Conservation (phyloP, 2,113 vertebrate species). For the Etheostoma spectabile region DNA sequence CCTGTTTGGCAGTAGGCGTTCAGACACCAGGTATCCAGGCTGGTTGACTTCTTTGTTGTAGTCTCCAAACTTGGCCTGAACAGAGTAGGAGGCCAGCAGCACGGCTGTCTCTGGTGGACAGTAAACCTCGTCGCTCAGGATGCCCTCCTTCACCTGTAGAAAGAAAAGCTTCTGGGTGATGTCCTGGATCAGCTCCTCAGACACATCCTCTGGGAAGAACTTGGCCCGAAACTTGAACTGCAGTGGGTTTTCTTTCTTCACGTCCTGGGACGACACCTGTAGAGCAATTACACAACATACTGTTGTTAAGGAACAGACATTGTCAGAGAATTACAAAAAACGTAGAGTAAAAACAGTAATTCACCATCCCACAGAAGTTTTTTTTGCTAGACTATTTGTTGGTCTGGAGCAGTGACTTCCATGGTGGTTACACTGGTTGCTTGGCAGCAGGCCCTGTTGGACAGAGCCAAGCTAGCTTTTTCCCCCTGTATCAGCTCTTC, state of each 20-base stretch:
- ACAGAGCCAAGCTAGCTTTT: not conserved
- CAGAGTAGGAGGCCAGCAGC: constrained; percentile 94
- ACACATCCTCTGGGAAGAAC: constrained; percentile 95
- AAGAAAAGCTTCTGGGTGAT: constrained; percentile 98
- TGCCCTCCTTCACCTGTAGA: constrained; percentile 94
- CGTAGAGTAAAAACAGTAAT: too few species aligned
- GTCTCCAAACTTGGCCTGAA: constrained; percentile 97
- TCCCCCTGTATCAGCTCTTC: not conserved
- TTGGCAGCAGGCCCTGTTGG: not conserved
- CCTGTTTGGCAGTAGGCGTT: constrained; percentile 93
- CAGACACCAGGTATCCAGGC: constrained; percentile 91
- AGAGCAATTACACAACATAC: constrained; percentile 1
- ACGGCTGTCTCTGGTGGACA: constrained; percentile 97
- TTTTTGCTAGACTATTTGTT: not conserved
- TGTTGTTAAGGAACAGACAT: not conserved
- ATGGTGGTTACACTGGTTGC: not conserved
- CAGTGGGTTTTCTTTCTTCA: constrained; percentile 93
- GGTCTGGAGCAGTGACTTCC: not conserved
- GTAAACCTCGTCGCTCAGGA: constrained; percentile 94
- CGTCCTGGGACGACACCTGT: constrained; percentile 93
- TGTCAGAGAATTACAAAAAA: not conserved
- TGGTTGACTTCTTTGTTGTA: constrained; percentile 90
- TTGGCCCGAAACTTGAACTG: constrained; percentile 97
- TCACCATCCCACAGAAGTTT: too few species aligned
- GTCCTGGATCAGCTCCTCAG: constrained; percentile 96